phyloP scores from a whole-genome alignment of 2,113 vertebrate genomes.

The Cololabis saira region DNA sequence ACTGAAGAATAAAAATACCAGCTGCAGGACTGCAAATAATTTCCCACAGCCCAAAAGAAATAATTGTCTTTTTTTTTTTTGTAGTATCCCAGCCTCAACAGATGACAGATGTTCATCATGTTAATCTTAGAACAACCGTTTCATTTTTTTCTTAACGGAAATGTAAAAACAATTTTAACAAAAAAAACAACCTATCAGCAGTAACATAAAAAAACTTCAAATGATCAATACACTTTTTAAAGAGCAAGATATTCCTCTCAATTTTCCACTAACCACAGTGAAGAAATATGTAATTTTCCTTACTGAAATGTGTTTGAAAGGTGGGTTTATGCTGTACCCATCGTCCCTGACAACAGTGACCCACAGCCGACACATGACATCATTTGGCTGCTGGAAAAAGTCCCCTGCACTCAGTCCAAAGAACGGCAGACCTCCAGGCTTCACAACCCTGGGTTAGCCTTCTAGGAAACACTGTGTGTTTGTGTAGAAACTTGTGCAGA shows the following conservation, averaged over 20 bases:
- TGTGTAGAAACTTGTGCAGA: constrained; percentile 36
- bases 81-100: too few relatives aligned
- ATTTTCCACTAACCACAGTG: constrained; percentile 3
- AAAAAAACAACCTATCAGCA: background rate
- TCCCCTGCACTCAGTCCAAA: constrained; percentile 60
- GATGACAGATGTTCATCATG: too few relatives aligned
- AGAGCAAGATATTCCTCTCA: constrained; percentile 1
- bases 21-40: too few relatives aligned
- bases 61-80: too few relatives aligned
- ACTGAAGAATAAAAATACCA: too few relatives aligned
- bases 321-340: constrained; percentile 59
- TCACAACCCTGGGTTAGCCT: constrained; percentile 38
- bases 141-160: too few relatives aligned
- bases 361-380: constrained; percentile 65
- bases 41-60: too few relatives aligned
- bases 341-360: constrained; percentile 70
- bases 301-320: constrained; percentile 21
- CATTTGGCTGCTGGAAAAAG: constrained; percentile 66
- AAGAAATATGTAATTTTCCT: constrained; percentile 1
- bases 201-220: too few relatives aligned
- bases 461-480: constrained; percentile 63
- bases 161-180: too few relatives aligned
- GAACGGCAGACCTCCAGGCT: constrained; percentile 47
- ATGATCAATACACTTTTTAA: too few relatives aligned
- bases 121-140: too few relatives aligned